phyloP scores from a whole-genome alignment of 2,797 vertebrate species.

The Danionella dracula region DNA sequence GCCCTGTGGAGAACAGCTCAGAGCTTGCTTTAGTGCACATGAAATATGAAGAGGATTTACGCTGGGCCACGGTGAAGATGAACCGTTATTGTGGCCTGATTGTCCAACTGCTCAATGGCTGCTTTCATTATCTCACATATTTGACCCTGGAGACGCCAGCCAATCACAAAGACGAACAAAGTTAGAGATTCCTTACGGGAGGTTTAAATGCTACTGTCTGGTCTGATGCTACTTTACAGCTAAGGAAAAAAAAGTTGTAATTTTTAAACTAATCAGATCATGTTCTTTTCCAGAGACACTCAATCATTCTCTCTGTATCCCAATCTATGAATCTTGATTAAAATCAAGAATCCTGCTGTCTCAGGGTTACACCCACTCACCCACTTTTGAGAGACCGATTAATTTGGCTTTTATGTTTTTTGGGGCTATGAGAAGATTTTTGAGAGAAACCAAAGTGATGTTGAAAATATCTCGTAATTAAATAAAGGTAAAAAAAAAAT shows the following conservation, averaged over 20 bases:
- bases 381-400: too few species aligned
- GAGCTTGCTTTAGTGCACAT: slow-evolving; percentile 43
- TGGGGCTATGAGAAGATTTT: too few species aligned
- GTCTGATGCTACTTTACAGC: background rate
- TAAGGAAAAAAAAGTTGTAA: background rate
- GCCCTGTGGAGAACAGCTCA: slow-evolving; percentile 38
- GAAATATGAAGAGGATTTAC: slow-evolving; percentile 37
- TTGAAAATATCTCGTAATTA: too few species aligned
- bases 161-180: slow-evolving; percentile 1
- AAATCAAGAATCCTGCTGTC: too few species aligned
- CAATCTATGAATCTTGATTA: too few species aligned
- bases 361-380: too few species aligned
- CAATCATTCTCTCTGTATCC: too few species aligned
- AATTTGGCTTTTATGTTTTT: too few species aligned
- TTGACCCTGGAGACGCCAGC: slow-evolving; percentile 57
- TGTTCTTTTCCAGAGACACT: background rate
- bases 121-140: slow-evolving; percentile 60
- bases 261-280: background rate
- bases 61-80: slow-evolving; percentile 55
- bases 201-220: background rate
- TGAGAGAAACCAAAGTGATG: too few species aligned
- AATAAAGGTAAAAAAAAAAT: too few species aligned
- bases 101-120: slow-evolving; percentile 58
- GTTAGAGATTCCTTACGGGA: background rate
- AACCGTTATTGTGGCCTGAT: slow-evolving; percentile 53